These are phyloP conservation scores for Caenorhabditis drosophilae DNA, from an alignment of 2,888 invertebrate genomes.

Conservation along the genomic window DNA sequence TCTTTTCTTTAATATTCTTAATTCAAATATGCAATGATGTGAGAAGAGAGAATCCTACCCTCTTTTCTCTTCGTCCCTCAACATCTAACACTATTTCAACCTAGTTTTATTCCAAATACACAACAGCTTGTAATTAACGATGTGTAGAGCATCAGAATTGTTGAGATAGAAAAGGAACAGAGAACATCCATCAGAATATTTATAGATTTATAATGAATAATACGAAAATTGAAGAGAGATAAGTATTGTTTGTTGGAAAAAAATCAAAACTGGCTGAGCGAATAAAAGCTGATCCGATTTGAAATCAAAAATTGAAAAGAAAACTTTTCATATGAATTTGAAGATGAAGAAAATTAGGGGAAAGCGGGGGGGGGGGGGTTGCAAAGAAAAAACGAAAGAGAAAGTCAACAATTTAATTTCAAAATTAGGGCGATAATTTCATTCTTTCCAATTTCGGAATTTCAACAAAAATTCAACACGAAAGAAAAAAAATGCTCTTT, in stretches of 20 bases:
- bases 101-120: conserved; percentile 11
- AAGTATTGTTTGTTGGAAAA: no score
- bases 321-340: no score
- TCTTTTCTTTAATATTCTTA: conserved; percentile 8
- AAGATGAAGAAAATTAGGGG: conserved; percentile 2
- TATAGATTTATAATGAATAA: no score
- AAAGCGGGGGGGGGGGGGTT: conserved; percentile 10
- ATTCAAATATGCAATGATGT: conserved; percentile 15
- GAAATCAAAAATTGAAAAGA: no score
- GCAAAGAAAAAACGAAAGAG: not conserved
- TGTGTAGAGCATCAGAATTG: conserved; percentile 21
- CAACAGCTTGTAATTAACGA: conserved; percentile 43
- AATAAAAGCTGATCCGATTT: no score
- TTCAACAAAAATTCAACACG: no score
- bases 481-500: no score
- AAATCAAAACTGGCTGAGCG: no score
- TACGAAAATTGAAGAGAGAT: no score
- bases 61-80: not conserved
- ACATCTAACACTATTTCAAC: no score
- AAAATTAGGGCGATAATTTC: not conserved
- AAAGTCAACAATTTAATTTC: no score
- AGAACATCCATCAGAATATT: conserved; percentile 11
- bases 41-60: conserved; percentile 9
- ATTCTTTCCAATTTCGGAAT: no score
- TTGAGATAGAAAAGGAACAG: conserved; percentile 9